phyloP scores from a whole-genome alignment of 2,888 invertebrate genomes.

The Peribatodes rhomboidaria region DNA sequence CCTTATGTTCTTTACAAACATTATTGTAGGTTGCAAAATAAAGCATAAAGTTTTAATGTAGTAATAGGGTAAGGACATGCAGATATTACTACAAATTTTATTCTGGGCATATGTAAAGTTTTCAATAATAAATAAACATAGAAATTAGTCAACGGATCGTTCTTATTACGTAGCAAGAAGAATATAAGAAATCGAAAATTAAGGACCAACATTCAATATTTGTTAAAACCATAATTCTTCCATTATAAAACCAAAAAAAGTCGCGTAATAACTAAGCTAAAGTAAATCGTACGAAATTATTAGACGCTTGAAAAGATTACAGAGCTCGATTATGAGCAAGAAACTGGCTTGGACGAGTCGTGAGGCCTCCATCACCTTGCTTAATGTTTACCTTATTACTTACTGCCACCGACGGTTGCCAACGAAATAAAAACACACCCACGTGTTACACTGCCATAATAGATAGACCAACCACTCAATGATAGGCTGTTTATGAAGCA shows the following conservation, averaged over 20 bases:
- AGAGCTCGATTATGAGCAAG: constrained; percentile 46
- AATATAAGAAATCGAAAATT: too few relatives aligned
- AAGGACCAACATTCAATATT: too few relatives aligned
- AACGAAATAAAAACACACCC: constrained; percentile 75
- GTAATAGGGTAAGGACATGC: too few relatives aligned
- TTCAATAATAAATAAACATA: too few relatives aligned
- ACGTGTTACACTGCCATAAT: constrained; percentile 61
- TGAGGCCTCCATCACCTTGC: constrained; percentile 69
- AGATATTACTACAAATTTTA: too few relatives aligned
- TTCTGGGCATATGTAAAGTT: too few relatives aligned
- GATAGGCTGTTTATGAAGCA: constrained; percentile 47
- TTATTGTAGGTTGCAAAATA: too few relatives aligned
- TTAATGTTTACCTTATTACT: constrained; percentile 82
- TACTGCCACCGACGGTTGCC: constrained; percentile 73
- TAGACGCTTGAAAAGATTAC: constrained; percentile 29
- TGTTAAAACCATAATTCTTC: too few relatives aligned
- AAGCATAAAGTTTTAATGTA: too few relatives aligned
- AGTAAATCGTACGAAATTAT: constrained; percentile 27
- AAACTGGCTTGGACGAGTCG: constrained; percentile 61
- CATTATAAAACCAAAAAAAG: neutral
- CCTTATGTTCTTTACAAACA: too few relatives aligned
- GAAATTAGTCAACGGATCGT: too few relatives aligned
- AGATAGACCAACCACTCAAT: constrained; percentile 56
- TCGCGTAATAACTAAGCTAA: neutral
- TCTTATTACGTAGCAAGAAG: too few relatives aligned